Base-by-base conservation (phyloP, 2,797 vertebrate genomes). In the Echeneis naucrates region DNA sequence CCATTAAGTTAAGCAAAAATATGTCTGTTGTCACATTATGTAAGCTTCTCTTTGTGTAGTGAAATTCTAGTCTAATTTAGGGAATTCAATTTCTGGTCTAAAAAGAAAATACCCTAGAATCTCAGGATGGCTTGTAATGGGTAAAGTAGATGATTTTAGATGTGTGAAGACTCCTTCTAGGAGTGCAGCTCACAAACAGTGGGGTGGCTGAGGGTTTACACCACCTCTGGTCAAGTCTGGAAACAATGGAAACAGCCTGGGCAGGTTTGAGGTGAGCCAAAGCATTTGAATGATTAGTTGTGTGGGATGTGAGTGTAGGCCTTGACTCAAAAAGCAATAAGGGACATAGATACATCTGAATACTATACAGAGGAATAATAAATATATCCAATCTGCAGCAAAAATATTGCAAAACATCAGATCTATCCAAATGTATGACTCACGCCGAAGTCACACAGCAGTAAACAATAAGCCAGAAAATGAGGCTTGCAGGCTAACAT, bases 31-130 rank as follows among this genome's bases (percentile, higher is more conserved):
- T 17, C 1, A 37, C 35, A 3, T 37, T 37, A 35, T 5, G 2
- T 5, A 23, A 47, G 45, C 45, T 47, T 47, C n/a, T 23, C 45
- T 47, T 10, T 47, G 4, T n/a, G n/a, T n/a, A n/a, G n/a, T n/a
- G n/a, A n/a, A n/a, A n/a, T 21, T 21, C 21, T 11, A 47, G 5
- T 79, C n/a, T 74, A 72, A 11, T 56, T 64, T 26, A 33, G 19
- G 53, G 2, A 75, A 75, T 66, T 70, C 40, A 21, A 47, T 66
- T 54, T 52, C 12, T 44, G 17, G 6, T 44, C 16, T 44, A 44
- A 19, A 44, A 44, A 44, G 40, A 53, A 45, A 30, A 38, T 60
- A 30, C 42, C 21, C 44, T 11, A 10, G 44, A 10, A 45, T 44
- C 44, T 45, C 44, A 21, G n/a, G 45, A 11, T 47, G 44, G n/a